phyloP scores from a whole-genome alignment of 2,888 invertebrate species.

The Formica aserva region DNA sequence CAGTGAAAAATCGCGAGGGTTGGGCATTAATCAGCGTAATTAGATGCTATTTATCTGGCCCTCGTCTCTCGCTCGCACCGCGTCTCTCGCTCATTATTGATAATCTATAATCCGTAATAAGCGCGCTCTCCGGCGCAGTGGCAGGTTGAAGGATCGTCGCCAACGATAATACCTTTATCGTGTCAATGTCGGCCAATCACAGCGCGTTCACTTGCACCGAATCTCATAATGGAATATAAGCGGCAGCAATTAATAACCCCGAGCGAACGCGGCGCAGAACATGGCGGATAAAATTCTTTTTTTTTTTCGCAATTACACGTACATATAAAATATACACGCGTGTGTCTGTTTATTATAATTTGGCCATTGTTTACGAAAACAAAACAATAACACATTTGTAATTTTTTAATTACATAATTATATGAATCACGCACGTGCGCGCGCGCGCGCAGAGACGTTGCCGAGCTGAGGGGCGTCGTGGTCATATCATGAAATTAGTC shows the following conservation, averaged over 20 bases:
- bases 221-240: conserved; percentile 39
- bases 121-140: conserved; percentile 75
- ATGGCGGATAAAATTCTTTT: background rate
- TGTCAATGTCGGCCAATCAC: conserved; percentile 41
- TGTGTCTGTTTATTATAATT: background rate
- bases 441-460: background rate
- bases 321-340: background rate
- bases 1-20: conserved; percentile 76
- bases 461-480: conserved; percentile 50
- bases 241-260: conserved; percentile 39
- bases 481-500: conserved; percentile 63
- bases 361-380: background rate
- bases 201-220: conserved; percentile 44
- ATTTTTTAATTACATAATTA: background rate
- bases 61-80: conserved; percentile 43
- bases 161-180: conserved; percentile 54
- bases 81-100: conserved; percentile 82
- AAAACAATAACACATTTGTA: background rate
- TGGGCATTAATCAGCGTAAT: conserved; percentile 83
- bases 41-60: conserved; percentile 83
- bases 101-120: conserved; percentile 85
- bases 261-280: background rate
- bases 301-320: background rate
- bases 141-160: conserved; percentile 81
- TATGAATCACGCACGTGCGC: background rate